phyloP scores from a whole-genome alignment of 2,888 invertebrate genomes.

The Gortyna flavago region DNA sequence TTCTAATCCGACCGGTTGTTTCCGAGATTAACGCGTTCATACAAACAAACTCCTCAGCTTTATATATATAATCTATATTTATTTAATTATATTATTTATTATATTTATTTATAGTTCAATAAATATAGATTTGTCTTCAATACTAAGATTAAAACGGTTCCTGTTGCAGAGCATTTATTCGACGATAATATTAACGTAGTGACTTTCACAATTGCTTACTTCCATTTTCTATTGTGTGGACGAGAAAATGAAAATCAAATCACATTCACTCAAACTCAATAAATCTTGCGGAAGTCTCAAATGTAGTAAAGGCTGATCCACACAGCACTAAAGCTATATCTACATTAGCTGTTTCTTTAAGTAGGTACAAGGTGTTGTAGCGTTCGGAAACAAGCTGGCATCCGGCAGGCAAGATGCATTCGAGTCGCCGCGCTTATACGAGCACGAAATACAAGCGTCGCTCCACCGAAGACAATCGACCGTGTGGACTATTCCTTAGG shows the following conservation, averaged over 20 bases:
- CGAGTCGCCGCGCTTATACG: constrained; percentile 43
- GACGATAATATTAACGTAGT: not conserved
- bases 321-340: not conserved
- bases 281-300: not conserved
- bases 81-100: too few relatives aligned
- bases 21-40: too few relatives aligned
- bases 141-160: not conserved
- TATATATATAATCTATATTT: too few relatives aligned
- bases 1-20: too few relatives aligned
- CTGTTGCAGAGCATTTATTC: not conserved
- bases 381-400: constrained; percentile 66
- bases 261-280: not conserved
- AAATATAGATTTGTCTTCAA: constrained; percentile 8
- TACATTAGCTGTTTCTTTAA: constrained; percentile 18
- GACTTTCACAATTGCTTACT: not conserved
- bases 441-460: constrained; percentile 18
- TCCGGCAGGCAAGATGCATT: constrained; percentile 67
- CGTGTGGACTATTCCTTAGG: constrained; percentile 35
- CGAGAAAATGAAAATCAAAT: constrained; percentile 6
- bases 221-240: not conserved
- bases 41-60: too few relatives aligned
- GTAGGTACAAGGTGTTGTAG: constrained; percentile 52
- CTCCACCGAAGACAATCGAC: constrained; percentile 16
- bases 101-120: too few relatives aligned
- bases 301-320: not conserved